Conservation (phyloP, 2,113 vertebrate species). For the Equus quagga region DNA sequence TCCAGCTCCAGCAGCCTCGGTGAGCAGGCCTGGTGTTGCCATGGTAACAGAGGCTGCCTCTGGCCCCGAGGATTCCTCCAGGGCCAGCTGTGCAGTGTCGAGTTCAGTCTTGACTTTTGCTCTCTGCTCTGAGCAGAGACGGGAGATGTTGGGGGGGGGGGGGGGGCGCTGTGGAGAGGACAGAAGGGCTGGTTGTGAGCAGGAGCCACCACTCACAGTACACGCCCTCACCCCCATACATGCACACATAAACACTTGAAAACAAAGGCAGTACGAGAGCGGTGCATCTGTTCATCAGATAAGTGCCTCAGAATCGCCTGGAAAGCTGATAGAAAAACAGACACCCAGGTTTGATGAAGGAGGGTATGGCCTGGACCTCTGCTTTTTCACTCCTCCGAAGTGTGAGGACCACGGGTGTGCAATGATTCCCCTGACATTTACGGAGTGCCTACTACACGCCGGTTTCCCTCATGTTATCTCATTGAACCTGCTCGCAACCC, state of each 20-base stretch:
- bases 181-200: neutral
- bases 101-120: neutral
- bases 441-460: rapidly evolving
- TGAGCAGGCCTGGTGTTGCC: constrained; percentile 42
- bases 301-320: neutral
- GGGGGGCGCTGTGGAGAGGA: neutral
- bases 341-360: neutral
- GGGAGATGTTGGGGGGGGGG: neutral
- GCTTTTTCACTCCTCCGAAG: rapidly evolving
- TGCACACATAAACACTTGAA: neutral
- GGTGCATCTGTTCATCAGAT: neutral
- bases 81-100: neutral
- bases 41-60: constrained; percentile 11
- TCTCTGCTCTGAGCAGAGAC: neutral
- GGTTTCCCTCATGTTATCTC: rapidly evolving
- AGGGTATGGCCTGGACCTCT: neutral
- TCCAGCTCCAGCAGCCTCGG: constrained; percentile 43
- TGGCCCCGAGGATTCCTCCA: neutral
- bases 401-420: rapidly evolving
- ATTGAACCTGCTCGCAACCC: neutral
- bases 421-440: neutral
- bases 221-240: rapidly evolving
- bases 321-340: neutral
- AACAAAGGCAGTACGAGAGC: neutral
- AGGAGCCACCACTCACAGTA: neutral